Evolutionary conservation across 2,797 vertebrate species (phyloP), one percentile per base, ranked within the genome.

Genomic region (Corythornis leucogaster): DNA sequence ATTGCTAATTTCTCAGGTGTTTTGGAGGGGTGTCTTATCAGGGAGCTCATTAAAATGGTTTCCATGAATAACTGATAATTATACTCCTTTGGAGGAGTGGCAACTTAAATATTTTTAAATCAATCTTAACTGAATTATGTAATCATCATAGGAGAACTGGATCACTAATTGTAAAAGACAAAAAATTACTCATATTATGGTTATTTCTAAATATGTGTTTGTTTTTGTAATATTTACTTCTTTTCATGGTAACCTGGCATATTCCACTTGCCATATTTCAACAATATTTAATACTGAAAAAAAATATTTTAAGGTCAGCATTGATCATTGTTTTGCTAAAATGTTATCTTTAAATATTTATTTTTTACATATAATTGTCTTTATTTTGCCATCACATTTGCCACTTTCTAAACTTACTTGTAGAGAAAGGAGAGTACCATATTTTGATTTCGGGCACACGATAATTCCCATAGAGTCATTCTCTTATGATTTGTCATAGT

Each of bases 31-130:
- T 11, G 24, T 95, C 80, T 90, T 93, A 68, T 17, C 31, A 61
- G 70, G 87, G 46, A 73, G 48, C 78, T 95, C 45, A 74, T 95
- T 93, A 93, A 92, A 96, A 90, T 94, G 35, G 50, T 78, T 95
- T 55, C 38, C 64, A 74, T 84, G 53, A 96, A 92, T 94, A 90
- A 94, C 95, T 92, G 80, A 86, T 93, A 84, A 79, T 68, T 43
- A 48, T n/a, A 57, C 12, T 57, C 81, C 42, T 85, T 71, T 82
- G 50, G 90, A 89, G 61, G 66, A 85, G 15, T 74, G 42, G 40
- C 15, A 79, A 75, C 91, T 87, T 71, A 85, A 93, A 82, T 68
- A 91, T 80, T 84, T 93, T 94, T 25, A 53, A 85, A 71, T 87
- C 19, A 57, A 0, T 78, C 40, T 58, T 94, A 46, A 43, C 45